Percentiles rank a stretch among this genome's conserved stretches.
These are phyloP conservation scores for Tetramorium parvispinum DNA, from an alignment of 1,140 invertebrate species.

Conservation along the genomic window DNA sequence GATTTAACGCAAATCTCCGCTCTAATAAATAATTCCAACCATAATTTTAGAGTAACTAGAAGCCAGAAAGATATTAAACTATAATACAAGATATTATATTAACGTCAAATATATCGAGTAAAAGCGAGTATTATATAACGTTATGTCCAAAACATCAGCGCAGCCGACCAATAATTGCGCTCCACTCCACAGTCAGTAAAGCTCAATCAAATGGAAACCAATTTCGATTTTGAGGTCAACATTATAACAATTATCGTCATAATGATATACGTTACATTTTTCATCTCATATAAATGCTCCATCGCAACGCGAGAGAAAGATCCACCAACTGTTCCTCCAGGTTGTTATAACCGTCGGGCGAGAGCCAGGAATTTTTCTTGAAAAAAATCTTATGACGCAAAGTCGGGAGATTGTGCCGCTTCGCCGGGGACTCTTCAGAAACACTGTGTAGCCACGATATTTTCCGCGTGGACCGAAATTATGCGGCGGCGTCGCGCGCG, in stretches of 20 bases:
- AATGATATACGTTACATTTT: conserved; percentile 7
- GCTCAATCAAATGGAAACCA: conserved; percentile 17
- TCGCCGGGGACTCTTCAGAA: conserved; percentile 12
- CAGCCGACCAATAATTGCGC: neutral
- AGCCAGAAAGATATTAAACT: neutral
- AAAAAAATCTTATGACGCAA: conserved; percentile 61
- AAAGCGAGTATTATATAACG: conserved; percentile 2
- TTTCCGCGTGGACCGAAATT: conserved; percentile 65
- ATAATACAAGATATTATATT: neutral
- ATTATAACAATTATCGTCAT: neutral
- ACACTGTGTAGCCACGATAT: conserved; percentile 68
- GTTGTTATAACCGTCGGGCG: conserved; percentile 2
- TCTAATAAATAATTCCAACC: neutral
- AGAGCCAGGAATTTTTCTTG: conserved; percentile 63
- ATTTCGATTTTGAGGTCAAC: neutral
- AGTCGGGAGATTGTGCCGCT: conserved; percentile 30
- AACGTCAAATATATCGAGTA: neutral
- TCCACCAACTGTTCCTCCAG: conserved; percentile 34
- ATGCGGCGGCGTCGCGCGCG: conserved; percentile 36
- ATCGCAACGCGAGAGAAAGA: neutral
- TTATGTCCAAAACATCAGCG: neutral
- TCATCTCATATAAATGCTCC: neutral
- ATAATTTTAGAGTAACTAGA: neutral
- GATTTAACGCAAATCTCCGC: neutral
- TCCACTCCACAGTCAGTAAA: conserved; percentile 7